These are phyloP conservation scores for Meghimatium bilineatum DNA, from an alignment of 2,888 invertebrate genomes.

Conservation along the genomic window DNA sequence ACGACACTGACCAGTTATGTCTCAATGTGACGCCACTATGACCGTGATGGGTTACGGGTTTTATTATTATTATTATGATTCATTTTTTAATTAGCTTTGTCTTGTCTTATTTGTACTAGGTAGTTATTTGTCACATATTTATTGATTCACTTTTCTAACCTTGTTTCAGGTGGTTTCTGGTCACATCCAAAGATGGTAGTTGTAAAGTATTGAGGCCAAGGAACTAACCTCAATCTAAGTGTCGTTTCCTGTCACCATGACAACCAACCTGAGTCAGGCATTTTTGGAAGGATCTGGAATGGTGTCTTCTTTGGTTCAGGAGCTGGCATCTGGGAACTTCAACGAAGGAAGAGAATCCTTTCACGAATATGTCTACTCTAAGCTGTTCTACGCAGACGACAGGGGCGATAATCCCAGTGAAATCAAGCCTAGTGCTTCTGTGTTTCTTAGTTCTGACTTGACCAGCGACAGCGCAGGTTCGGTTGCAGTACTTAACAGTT, in stretches of 20 bases:
- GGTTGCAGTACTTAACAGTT: not conserved
- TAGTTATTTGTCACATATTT: too few species aligned
- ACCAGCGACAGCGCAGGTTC: conserved; percentile 3
- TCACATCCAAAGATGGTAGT: not conserved
- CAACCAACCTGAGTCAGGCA: conserved; percentile 43
- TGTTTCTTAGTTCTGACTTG: conserved; percentile 34
- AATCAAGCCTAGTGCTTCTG: not conserved
- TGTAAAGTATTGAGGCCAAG: not conserved
- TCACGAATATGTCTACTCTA: conserved; percentile 46
- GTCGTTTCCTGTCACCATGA: not conserved
- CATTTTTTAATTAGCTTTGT: too few species aligned
- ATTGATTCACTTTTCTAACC: too few species aligned
- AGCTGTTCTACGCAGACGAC: conserved; percentile 37
- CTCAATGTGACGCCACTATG: too few species aligned
- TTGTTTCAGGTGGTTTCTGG: not conserved
- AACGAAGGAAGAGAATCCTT: conserved; percentile 40
- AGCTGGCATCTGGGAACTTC: conserved; percentile 39
- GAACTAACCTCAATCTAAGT: not conserved
- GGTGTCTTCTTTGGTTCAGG: conserved; percentile 41
- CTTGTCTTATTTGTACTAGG: too few species aligned
- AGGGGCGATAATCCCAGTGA: not conserved
- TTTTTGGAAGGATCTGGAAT: conserved; percentile 32
- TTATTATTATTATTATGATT: too few species aligned
- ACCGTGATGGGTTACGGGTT: too few species aligned
- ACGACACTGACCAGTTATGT: too few species aligned